These are phyloP conservation scores for Lithophane leautieri DNA, from an alignment of 2,888 invertebrate species.

Conservation along the genomic window DNA sequence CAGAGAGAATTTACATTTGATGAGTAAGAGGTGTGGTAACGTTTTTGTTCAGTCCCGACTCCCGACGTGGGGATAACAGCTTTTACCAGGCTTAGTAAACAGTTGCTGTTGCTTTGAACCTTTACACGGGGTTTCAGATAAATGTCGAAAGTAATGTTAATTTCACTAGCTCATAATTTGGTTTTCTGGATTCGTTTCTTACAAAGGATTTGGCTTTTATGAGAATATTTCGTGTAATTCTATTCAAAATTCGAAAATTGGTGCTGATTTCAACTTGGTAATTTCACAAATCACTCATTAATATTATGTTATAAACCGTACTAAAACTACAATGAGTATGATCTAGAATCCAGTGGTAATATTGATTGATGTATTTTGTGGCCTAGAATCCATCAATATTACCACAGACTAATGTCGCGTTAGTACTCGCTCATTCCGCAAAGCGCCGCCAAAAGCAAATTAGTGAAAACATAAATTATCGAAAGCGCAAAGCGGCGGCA, in stretches of 20 bases:
- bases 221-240: not conserved
- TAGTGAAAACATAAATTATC: constrained; percentile 78
- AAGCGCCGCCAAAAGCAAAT: constrained; percentile 65
- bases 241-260: not conserved
- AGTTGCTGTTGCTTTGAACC: constrained; percentile 32
- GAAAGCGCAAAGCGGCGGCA: constrained; percentile 71
- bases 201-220: not conserved
- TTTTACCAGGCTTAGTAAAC: constrained; percentile 32
- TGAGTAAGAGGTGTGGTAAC: constrained; percentile 63
- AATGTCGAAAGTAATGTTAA: not conserved
- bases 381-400: not conserved
- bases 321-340: not conserved
- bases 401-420: constrained; percentile 8
- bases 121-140: not conserved
- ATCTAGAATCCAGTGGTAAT: too few species aligned
- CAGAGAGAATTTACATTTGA: constrained; percentile 67
- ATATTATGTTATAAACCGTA: not conserved
- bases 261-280: not conserved
- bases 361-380: too few species aligned
- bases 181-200: not conserved
- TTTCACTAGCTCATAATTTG: not conserved
- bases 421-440: constrained; percentile 37
- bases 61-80: constrained; percentile 31
- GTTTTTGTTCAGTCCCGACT: constrained; percentile 41
- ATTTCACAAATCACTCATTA: not conserved